Evolutionary conservation across 1,140 invertebrate species (phyloP), one percentile per base, ranked within the genome.

Genomic region (Drosophila repleta): DNA sequence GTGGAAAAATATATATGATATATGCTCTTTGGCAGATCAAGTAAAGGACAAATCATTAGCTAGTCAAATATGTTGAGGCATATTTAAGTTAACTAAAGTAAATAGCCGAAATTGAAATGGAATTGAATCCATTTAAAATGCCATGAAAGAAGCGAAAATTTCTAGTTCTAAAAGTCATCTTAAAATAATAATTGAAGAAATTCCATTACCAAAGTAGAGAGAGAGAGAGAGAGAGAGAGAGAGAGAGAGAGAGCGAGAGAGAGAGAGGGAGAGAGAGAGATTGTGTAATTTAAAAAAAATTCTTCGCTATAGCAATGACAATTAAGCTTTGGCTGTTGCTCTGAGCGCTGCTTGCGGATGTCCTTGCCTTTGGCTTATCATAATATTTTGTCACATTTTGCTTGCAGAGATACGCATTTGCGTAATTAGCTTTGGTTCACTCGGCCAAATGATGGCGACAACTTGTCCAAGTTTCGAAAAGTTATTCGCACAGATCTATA

Each of bases 401-500:
- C 39, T 37, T 15, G 35, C 13, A 35, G 43, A 57, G 20, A 20
- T 48, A 10, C 17, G 41, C 80, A 82, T 52, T 83, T 58, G 41
- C 39, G 60, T 80, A 84, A 84, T 84, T 84, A 80, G 74, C 52
- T 76, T 49, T 26, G 52, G 48, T 48, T 57, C 73, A 39, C 20
- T 71, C 35, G 7, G 17, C 51, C 56, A 55, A 64, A 66, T 46
- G 53, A 65, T 55, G 79, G 75, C 79, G 79, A 71, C 79, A 75
- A 67, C 49, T 85, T 76, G 76, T 73, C 81, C 52, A 58, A 58
- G 45, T 61, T 52, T 11, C n/a, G 15, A 51, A 72, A 60, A 49
- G 32, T 32, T 69, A 18, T 32, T 17, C 29, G 20, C 51, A 55
- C 32, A 66, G 21, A 73, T 65, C 61, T 75, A 48, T 75, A 71